Conservation (phyloP, 2,113 vertebrate species). For the Protomyctophum bolini region DNA sequence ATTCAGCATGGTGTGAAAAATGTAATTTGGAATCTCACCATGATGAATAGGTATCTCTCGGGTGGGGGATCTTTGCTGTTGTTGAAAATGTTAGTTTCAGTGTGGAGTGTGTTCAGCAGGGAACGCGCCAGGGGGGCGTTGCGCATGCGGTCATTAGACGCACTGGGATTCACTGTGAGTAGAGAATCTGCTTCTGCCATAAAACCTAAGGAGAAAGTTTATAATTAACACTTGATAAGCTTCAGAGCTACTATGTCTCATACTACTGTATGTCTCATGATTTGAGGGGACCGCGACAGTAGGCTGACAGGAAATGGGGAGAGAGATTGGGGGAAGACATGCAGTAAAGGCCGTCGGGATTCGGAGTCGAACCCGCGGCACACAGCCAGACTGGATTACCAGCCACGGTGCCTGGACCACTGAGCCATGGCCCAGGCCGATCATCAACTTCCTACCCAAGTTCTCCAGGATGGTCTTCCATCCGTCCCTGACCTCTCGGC, state of each 20-base stretch:
- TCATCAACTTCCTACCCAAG: conserved; percentile 68
- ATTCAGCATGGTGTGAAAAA: not conserved
- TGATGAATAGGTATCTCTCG: conserved; percentile 85
- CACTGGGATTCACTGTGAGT: conserved; percentile 75
- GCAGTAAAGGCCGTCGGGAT: too few species aligned
- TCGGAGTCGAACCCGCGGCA: too few species aligned
- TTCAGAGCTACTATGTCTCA: not conserved
- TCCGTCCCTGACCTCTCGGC: conserved; percentile 81
- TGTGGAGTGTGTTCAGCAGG: conserved; percentile 74
- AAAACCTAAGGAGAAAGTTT: conserved; percentile 71
- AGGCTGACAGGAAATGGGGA: too few species aligned
- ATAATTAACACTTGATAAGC: not conserved
- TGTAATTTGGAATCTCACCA: conserved; percentile 67
- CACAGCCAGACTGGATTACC: too few species aligned
- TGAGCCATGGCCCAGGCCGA: too few species aligned
- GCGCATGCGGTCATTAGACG: conserved; percentile 79
- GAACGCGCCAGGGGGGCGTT: conserved; percentile 73
- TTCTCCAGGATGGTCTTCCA: conserved; percentile 84
- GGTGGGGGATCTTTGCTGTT: conserved; percentile 72
- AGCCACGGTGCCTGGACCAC: too few species aligned
- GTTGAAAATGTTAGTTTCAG: conserved; percentile 79
- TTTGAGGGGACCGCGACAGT: too few species aligned
- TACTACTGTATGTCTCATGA: not conserved
- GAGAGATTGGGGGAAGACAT: too few species aligned
- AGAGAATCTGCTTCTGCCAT: conserved; percentile 82